Evolutionary conservation across 2,113 vertebrate species (phyloP), one percentile per base, ranked within the genome.

Genomic region (Benitochromis conjunctus): DNA sequence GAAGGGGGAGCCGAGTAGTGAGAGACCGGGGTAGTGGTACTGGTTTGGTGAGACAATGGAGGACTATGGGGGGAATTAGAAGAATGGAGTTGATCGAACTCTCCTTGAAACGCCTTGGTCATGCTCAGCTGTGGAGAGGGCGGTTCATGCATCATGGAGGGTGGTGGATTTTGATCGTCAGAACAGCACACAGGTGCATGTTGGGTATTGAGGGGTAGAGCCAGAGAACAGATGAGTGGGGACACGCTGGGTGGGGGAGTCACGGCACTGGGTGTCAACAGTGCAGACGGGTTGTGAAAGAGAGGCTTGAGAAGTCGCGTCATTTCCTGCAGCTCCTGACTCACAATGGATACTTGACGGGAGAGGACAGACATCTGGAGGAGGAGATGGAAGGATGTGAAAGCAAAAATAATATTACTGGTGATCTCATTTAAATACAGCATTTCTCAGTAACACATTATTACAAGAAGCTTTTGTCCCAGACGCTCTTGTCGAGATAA

Each of bases 241-340:
- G 91, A 94, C 8, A 86, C 58, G 80, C 92, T 95, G 1, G 91
- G 91, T 26, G 95, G 93, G 5, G 94, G 95, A 56, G 95, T 95
- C 87, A 95, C 26, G 0, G 91, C 53, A 13, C 85, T 46, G 18
- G 87, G 91, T 0, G 91, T 90, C 69, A 95, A 53, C 46, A 95
- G 64, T 7, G 69, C 41, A 38, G 91, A 94, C 24, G 95, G 81
- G 88, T 88, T 92, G 64, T 94, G 89, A 34, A 96, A 91, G 29
- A 97, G 92, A 31, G 96, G 95, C 43, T 91, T 94, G 79, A 97
- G 94, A 5, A 97, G 96, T 64, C 94, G 93, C 2, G 95, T 96
- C 95, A 97, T 93, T 83, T 97, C 96, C 94, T 96, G 96, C 51
- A 97, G 94, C 79, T 97, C 97, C 88, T 95, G 94, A 80, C 95